Base-by-base conservation (phyloP, 1,140 invertebrate species). In the Berghia stephanieae region DNA sequence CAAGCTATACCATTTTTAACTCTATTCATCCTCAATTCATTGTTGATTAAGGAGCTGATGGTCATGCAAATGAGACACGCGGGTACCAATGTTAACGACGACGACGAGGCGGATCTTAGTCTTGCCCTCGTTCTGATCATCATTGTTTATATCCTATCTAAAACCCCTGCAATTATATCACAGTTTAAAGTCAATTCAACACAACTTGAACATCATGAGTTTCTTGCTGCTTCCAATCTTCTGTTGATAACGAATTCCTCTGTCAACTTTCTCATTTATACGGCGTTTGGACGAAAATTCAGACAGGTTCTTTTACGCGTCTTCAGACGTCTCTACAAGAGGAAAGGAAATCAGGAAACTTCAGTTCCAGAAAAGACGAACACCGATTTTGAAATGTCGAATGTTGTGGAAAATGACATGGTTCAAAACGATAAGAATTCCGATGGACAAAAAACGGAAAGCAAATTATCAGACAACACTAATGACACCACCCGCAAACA, bases 231-330 rank as follows among this genome's bases (percentile, higher is more conserved):
- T 18, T 85, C 84, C 70, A 87, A 87, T 69, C 81, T 83, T 55
- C 70, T 87, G 8, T 86, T 87, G 77, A 81, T 84, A 31, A 60
- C 83, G 10, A 87, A 87, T 72, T 87, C 86, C 3, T 85, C 86
- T 44, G 84, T 87, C n/a, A 87, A 87, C 60, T 87, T 87, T 71
- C 82, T 87, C 31, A 86, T 87, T 43, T 87, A 87, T 78, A 86
- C 85, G 13, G 84, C 83, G 5, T 86, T 87, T 68, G 86, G 85
- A 34, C 70, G 84, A 46, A 83, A 83, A 57, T 87, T 87, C 72
- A 68, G 86, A 43, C 81, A 81, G 57, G 80, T 83, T 10, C 76
- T 87, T 24, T 60, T 85, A 10, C 83, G 83, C 31, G 79, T 84
- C 18, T 85, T 86, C 75, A 34, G 76, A 21, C 67, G 57, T 27